Evolutionary conservation across 2,113 vertebrate genomes (phyloP).

Genomic region (Tragelaphus imberbis): DNA sequence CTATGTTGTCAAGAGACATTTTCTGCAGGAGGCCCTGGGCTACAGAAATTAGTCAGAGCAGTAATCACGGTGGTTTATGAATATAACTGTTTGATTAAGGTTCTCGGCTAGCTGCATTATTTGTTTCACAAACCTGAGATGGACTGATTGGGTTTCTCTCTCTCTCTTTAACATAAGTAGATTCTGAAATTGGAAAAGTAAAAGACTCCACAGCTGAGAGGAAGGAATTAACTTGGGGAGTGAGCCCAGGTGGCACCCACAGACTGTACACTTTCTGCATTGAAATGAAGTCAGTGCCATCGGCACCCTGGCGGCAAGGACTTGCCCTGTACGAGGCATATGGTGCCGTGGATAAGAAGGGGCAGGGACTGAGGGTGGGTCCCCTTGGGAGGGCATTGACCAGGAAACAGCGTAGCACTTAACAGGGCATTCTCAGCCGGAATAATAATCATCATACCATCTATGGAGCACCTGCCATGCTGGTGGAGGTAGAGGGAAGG

Average conservation of each 20-base stretch:
- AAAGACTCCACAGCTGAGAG: slow-evolving; percentile 46
- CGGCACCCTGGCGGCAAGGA: not conserved
- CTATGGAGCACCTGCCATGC: not conserved
- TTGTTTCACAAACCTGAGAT: slow-evolving; percentile 69
- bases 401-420: not conserved
- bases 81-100: slow-evolving; percentile 66
- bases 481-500: not conserved
- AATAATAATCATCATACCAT: not conserved
- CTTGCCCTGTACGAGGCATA: not conserved
- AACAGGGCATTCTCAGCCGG: not conserved
- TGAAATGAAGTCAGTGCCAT: not conserved
- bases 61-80: slow-evolving; percentile 46
- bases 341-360: accelerated
- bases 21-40: not conserved
- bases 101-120: slow-evolving; percentile 44
- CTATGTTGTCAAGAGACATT: not conserved
- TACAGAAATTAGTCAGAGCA: slow-evolving; percentile 64
- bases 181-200: slow-evolving; percentile 66
- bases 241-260: not conserved
- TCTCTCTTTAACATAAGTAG: slow-evolving; percentile 46
- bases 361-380: too few relatives aligned
- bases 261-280: not conserved
- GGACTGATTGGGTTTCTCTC: slow-evolving; percentile 58
- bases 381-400: not conserved
- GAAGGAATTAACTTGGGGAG: slow-evolving; percentile 46